Base-by-base conservation (phyloP, 2,797 vertebrate species). In the Platyrinchus mystaceus region DNA sequence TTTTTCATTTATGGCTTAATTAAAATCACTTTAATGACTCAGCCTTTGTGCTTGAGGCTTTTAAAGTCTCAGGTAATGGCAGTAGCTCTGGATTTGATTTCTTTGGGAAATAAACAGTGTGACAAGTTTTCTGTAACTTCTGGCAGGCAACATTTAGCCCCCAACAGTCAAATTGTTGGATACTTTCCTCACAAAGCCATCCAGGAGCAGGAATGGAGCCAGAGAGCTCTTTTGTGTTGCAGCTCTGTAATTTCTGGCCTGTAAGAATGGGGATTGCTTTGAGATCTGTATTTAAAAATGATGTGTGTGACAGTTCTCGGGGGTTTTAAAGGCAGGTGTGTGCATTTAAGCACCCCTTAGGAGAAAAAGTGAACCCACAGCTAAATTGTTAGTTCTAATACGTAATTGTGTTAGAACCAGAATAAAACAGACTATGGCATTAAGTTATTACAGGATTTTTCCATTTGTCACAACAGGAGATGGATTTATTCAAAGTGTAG, bases 1-100 rank as follows among this genome's bases (percentile, higher is more conserved):
- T 21, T 4, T 8, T 28, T 27, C 2, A 0, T 37, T 66, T 58
- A 1, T 58, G 27, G 7, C 46, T 82, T 71, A 32, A 32, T 66
- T 47, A 28, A 70, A 73, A 27, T 59, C 2, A 12, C 44, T 58
- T 53, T 26, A 26, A 0, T 60, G 37, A 23, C 52, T 80, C 30
- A 34, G 0, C 24, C 20, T 49, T 32, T 23, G 0, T 46, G 20
- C 32, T 34, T 9, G 60, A 58, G 44, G 49, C 6, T 58, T 47
- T n/a, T 28, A 22, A 26, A 12, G 37, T 34, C 20, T 60, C 34
- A 18, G 44, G 19, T 58, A 13, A 12, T 2, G 10, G 58, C 70
- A 41, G 39, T 26, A 52, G 44, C 55, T 81, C 64, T 56, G 70
- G 34, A 9, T 84, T 67, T 37, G 50, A 37, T 56, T 63, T 50